These are phyloP conservation scores for Ceraclea dissimilis DNA, from an alignment of 2,888 invertebrate species.

Conservation along the genomic window DNA sequence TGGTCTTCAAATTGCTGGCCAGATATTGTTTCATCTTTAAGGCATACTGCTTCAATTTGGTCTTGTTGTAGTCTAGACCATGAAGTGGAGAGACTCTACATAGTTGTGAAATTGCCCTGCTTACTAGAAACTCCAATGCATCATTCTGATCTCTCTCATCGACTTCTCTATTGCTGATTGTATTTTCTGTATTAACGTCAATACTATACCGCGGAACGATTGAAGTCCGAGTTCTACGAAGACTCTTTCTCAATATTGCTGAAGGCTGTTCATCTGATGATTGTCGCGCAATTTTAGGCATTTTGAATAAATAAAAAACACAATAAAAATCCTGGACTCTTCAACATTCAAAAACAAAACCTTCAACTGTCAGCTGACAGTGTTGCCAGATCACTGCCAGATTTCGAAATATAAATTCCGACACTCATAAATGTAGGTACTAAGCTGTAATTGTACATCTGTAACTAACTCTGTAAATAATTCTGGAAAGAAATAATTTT, in stretches of 20 bases:
- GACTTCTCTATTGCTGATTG: constrained; percentile 7
- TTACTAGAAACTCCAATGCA: constrained; percentile 15
- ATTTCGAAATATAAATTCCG: too few species aligned
- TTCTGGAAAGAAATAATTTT: too few species aligned
- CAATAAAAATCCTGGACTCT: background rate
- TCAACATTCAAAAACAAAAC: background rate
- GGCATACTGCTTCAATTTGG: constrained; percentile 42
- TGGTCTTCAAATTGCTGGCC: constrained; percentile 32
- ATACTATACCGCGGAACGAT: constrained; percentile 67
- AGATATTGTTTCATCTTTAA: constrained; percentile 39
- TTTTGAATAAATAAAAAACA: too few species aligned
- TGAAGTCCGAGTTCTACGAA: constrained; percentile 75
- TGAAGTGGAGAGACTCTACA: constrained; percentile 37
- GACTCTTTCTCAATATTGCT: constrained; percentile 41
- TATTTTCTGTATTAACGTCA: constrained; percentile 16
- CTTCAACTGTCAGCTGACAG: too few species aligned
- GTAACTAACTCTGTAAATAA: too few species aligned
- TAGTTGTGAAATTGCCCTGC: constrained; percentile 14
- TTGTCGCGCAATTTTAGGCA: background rate
- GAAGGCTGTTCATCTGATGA: constrained; percentile 4
- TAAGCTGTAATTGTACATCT: too few species aligned
- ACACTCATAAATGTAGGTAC: too few species aligned
- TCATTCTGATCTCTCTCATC: constrained; percentile 22
- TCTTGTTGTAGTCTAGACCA: constrained; percentile 34
- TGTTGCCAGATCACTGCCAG: too few species aligned